A percentile compares a stretch with the other conserved stretches of the same genome.
Conservation (phyloP, 2,888 invertebrate genomes). For the Spodoptera picta region DNA sequence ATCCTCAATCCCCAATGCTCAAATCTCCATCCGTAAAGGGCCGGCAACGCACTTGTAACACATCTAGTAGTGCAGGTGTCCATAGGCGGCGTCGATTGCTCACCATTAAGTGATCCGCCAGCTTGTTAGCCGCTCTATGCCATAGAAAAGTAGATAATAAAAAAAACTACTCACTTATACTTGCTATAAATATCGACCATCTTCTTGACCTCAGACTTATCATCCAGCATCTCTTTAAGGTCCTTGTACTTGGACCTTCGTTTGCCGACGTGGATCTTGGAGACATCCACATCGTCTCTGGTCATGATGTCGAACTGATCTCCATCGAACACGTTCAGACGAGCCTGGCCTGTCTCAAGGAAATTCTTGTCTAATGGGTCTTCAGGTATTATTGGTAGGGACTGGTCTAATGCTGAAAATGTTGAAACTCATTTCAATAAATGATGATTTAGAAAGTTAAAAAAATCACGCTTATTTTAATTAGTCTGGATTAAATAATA, state of each 20-base stretch:
- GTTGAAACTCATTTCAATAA: too few species aligned
- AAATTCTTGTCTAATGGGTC: constrained; percentile 88
- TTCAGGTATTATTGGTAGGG: constrained; percentile 90
- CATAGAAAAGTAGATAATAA: not conserved
- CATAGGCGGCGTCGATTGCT: too few species aligned
- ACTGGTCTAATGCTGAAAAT: constrained; percentile 81
- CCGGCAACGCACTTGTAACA: too few species aligned
- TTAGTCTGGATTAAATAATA: too few species aligned
- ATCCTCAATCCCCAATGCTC: too few species aligned
- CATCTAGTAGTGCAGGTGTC: too few species aligned
- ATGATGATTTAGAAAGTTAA: too few species aligned
- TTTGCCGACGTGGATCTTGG: constrained; percentile 87
- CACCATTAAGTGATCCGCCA: too few species aligned
- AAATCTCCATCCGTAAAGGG: too few species aligned
- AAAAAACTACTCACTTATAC: constrained; percentile 82
- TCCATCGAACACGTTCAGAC: constrained; percentile 92
- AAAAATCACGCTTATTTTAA: too few species aligned
- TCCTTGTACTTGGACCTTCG: constrained; percentile 90
- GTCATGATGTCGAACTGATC: constrained; percentile 94
- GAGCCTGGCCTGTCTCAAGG: constrained; percentile 87
- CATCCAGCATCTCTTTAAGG: constrained; percentile 90
- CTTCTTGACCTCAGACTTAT: constrained; percentile 89
- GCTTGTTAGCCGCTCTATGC: too few species aligned
- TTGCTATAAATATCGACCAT: constrained; percentile 88
- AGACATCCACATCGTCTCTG: constrained; percentile 86